phyloP scores from a whole-genome alignment of 2,113 vertebrate species.

The Pica pica region DNA sequence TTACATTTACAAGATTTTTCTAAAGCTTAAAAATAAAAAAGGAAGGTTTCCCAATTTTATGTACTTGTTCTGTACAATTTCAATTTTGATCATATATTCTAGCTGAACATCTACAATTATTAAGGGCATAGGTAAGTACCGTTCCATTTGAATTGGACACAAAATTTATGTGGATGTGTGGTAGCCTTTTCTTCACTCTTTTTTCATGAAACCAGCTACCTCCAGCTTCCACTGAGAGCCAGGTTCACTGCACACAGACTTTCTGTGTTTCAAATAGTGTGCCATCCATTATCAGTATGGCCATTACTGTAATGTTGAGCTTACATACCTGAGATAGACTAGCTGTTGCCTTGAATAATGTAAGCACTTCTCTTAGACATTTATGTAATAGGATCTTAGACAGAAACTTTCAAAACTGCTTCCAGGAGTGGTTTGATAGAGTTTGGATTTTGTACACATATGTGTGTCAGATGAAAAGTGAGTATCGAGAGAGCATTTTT shows the following conservation, averaged over 20 bases:
- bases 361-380: neutral
- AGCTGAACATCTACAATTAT: neutral
- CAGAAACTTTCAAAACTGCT: neutral
- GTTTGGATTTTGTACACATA: neutral
- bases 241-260: neutral
- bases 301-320: neutral
- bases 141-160: neutral
- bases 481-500: neutral
- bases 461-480: neutral
- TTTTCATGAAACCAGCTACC: neutral
- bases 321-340: neutral
- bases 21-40: neutral
- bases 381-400: neutral
- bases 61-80: neutral
- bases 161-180: neutral
- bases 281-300: neutral
- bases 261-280: neutral
- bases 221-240: neutral
- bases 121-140: neutral
- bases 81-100: neutral
- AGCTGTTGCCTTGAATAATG: neutral
- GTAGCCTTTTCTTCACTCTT: neutral
- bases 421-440: neutral
- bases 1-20: neutral
- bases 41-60: neutral